A percentile compares a stretch with the other conserved stretches of the same genome.
These are phyloP conservation scores for Oscarella lobularis DNA, from an alignment of 37 sponge, comb jelly and placozoan genomes.

Conservation along the genomic window DNA sequence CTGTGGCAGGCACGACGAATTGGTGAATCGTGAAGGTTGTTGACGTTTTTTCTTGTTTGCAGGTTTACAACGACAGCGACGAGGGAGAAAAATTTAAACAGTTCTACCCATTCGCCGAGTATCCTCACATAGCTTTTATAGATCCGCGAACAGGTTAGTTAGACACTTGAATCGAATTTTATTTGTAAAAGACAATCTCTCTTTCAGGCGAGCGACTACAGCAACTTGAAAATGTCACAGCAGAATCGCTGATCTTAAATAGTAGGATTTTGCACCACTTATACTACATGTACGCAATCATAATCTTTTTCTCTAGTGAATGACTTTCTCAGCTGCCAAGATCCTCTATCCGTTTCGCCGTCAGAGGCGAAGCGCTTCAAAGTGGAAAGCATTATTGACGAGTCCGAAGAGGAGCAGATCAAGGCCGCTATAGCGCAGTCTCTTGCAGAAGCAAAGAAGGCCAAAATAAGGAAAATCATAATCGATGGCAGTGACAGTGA, in stretches of 20 bases:
- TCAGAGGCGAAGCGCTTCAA: too few species aligned
- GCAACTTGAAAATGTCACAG: too few species aligned
- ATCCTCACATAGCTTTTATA: slow-evolving; percentile 62
- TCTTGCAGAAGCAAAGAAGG: slow-evolving; percentile 14
- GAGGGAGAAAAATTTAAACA: slow-evolving; percentile 46
- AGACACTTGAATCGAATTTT: too few species aligned
- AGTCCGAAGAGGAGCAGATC: slow-evolving; percentile 53
- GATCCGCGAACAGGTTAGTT: slow-evolving; percentile 78
- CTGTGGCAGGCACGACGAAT: slow-evolving; percentile 55
- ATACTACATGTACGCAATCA: too few species aligned
- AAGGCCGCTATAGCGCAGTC: slow-evolving; percentile 73
- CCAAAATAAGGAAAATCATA: background rate
- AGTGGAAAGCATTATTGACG: slow-evolving; percentile 18
- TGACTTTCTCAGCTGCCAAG: background rate
- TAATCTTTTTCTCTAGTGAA: background rate
- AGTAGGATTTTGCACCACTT: too few species aligned
- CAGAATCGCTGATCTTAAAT: too few species aligned
- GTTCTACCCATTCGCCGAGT: slow-evolving; percentile 45
- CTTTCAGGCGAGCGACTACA: too few species aligned
- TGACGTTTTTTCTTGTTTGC: background rate
- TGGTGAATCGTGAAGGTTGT: background rate
- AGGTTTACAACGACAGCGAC: slow-evolving; percentile 50
- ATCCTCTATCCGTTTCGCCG: too few species aligned
- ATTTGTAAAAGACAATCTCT: too few species aligned
- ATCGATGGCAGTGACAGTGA: slow-evolving; percentile 24